Evolutionary conservation across 2,113 vertebrate species (phyloP).

Genomic region (Charadrius vociferus): DNA sequence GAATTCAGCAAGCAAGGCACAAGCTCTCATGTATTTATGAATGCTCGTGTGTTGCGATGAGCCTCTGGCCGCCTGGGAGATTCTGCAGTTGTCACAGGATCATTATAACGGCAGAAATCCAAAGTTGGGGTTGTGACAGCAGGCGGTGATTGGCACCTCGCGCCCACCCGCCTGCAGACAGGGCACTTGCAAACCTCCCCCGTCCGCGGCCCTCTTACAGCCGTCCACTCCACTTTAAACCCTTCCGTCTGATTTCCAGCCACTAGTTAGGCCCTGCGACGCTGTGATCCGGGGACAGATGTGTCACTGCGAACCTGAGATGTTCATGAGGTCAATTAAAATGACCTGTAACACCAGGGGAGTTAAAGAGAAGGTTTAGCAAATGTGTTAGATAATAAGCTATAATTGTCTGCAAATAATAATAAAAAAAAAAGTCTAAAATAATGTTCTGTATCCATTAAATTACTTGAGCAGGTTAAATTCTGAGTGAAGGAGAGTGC

Average conservation of each 20-base stretch:
- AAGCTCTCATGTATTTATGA: not conserved
- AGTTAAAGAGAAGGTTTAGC: not conserved
- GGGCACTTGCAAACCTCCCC: not conserved
- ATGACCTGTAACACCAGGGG: not conserved
- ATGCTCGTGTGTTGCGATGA: not conserved
- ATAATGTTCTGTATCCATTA: not conserved
- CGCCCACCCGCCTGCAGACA: not conserved
- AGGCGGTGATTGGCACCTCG: rapidly evolving
- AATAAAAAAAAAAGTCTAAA: not conserved
- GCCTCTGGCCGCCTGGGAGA: not conserved
- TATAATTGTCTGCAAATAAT: not conserved
- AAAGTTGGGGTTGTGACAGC: not conserved
- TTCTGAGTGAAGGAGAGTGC: not conserved
- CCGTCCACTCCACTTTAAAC: not conserved
- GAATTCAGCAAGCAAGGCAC: not conserved
- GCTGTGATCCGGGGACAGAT: not conserved
- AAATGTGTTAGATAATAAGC: not conserved
- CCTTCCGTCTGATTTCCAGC: not conserved
- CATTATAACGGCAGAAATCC: not conserved
- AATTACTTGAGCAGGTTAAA: not conserved
- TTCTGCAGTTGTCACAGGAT: not conserved
- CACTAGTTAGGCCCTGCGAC: not conserved
- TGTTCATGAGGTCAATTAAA: not conserved
- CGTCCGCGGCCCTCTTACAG: not conserved
- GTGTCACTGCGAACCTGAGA: not conserved